These are phyloP conservation scores for Eristalis intricaria DNA, from an alignment of 2,888 invertebrate species.

Conservation along the genomic window DNA sequence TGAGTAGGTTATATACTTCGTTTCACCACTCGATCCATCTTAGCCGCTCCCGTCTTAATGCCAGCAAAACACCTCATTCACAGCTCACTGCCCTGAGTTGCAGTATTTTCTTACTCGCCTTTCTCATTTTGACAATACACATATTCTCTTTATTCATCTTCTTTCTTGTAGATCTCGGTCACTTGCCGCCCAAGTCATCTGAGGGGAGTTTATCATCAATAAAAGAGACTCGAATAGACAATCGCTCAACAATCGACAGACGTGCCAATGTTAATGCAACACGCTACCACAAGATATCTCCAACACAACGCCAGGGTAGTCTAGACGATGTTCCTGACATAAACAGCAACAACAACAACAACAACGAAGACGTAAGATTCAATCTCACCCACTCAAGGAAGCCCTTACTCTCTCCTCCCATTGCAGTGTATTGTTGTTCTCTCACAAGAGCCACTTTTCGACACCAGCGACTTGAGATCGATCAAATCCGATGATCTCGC, in stretches of 20 bases:
- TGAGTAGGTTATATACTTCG: no score
- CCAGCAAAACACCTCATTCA: no score
- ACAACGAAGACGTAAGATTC: slow-evolving; percentile 86
- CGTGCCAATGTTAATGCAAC: slow-evolving; percentile 74
- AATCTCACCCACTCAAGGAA: not conserved
- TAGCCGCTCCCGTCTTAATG: no score
- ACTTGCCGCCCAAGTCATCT: slow-evolving; percentile 70
- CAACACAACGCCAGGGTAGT: slow-evolving; percentile 77
- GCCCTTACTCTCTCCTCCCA: slow-evolving; percentile 17
- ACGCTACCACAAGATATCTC: slow-evolving; percentile 76
- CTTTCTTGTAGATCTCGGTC: slow-evolving; percentile 74
- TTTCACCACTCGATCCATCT: no score
- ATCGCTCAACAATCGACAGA: slow-evolving; percentile 75
- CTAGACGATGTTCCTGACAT: slow-evolving; percentile 82
- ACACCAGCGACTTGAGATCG: slow-evolving; percentile 81
- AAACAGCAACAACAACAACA: slow-evolving; percentile 85
- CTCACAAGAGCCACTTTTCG: slow-evolving; percentile 81
- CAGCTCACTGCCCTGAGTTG: no score
- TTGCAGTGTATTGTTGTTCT: slow-evolving; percentile 83
- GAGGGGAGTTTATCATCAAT: slow-evolving; percentile 78
- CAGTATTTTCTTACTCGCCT: not conserved
- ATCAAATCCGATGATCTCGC: slow-evolving; percentile 80
- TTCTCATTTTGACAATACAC: not conserved
- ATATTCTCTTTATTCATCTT: not conserved
- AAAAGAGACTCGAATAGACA: slow-evolving; percentile 86